Evolutionary conservation across 2,888 invertebrate species (phyloP).

Genomic region (Microctonus aethiopoides): DNA sequence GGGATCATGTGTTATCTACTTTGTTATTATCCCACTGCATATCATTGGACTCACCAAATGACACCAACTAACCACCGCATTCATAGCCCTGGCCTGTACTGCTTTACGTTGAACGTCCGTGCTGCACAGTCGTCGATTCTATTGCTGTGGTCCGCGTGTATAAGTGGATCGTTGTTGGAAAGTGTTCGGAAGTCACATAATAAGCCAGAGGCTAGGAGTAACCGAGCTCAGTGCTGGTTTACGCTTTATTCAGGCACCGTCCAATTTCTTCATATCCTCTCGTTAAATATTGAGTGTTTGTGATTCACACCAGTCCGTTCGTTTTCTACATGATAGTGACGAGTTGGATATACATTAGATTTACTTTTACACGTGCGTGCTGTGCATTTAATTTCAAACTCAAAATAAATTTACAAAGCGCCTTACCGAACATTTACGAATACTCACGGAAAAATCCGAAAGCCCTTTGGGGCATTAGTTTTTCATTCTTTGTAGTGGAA

Average conservation of each 20-base stretch:
- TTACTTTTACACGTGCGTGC: not conserved
- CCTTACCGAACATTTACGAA: not conserved
- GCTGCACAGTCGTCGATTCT: not conserved
- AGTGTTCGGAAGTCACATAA: not conserved
- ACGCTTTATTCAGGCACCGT: conserved; percentile 41
- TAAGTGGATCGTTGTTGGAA: not conserved
- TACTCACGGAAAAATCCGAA: not conserved
- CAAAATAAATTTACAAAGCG: not conserved
- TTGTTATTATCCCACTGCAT: not conserved
- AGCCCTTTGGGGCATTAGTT: not conserved
- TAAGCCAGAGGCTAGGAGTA: conserved; percentile 1
- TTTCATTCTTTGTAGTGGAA: not conserved
- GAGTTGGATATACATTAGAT: no score
- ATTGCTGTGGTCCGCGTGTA: not conserved
- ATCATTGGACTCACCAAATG: not conserved
- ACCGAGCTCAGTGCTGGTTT: conserved; percentile 38
- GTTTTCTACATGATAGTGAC: no score
- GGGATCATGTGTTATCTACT: not conserved
- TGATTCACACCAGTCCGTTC: no score
- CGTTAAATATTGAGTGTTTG: not conserved
- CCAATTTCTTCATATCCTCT: conserved; percentile 14
- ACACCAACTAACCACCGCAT: conserved; percentile 4
- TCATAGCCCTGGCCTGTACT: not conserved
- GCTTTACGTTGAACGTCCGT: not conserved
- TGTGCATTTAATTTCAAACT: not conserved